phyloP scores from a whole-genome alignment of 2,797 vertebrate species.

The Schizopygopsis malacanthus region DNA sequence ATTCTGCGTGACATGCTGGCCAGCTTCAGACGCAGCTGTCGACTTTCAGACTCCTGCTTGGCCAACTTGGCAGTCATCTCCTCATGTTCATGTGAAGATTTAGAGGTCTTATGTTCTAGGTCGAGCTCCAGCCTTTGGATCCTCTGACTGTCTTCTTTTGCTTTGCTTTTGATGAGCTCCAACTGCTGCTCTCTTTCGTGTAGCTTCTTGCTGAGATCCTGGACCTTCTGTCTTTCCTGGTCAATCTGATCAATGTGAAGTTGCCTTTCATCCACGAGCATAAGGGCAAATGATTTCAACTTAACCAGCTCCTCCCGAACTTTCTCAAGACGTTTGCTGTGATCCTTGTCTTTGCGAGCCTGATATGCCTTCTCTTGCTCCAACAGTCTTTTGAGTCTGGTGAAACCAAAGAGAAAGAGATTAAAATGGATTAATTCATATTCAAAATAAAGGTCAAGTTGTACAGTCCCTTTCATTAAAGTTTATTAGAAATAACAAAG shows the following conservation, averaged over 20 bases:
- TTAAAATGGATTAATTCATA: conserved; percentile 8
- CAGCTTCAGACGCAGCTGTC: conserved; percentile 87
- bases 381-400: conserved; percentile 91
- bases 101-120: conserved; percentile 83
- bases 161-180: conserved; percentile 72
- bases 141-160: conserved; percentile 88
- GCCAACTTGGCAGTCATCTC: conserved; percentile 88
- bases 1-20: conserved; percentile 80
- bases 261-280: conserved; percentile 96
- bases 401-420: conserved; percentile 45
- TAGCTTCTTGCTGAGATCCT: conserved; percentile 87
- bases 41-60: conserved; percentile 86
- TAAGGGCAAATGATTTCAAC: conserved; percentile 94
- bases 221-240: conserved; percentile 89
- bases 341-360: conserved; percentile 91
- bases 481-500: neutral
- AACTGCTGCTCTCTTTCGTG: conserved; percentile 88
- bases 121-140: conserved; percentile 87
- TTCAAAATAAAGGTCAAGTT: neutral
- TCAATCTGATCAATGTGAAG: conserved; percentile 91
- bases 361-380: conserved; percentile 96
- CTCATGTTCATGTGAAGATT: conserved; percentile 86
- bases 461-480: neutral
- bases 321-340: conserved; percentile 86
- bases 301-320: conserved; percentile 89